These are phyloP conservation scores for Pionites leucogaster DNA, from an alignment of 2,113 vertebrate genomes.

Conservation along the genomic window DNA sequence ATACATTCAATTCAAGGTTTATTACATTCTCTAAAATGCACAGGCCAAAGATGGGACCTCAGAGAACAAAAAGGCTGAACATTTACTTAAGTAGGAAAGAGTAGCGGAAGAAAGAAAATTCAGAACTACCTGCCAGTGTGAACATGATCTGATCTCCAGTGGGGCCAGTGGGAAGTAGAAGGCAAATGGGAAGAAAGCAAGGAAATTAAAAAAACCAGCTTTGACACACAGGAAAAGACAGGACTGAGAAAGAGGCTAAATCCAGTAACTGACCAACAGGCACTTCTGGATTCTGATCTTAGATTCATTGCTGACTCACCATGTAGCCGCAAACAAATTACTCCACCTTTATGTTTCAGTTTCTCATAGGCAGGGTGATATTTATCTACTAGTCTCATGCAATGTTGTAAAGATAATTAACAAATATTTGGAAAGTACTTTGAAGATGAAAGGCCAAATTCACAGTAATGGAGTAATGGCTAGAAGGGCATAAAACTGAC, in stretches of 20 bases:
- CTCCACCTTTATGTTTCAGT: conserved; percentile 28
- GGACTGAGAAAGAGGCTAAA: background rate
- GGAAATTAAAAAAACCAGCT: background rate
- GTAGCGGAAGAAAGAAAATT: background rate
- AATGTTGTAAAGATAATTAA: conserved; percentile 54
- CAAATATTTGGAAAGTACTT: conserved; percentile 14
- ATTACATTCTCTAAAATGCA: background rate
- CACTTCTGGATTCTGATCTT: conserved; percentile 37
- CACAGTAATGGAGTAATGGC: background rate
- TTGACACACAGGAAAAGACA: background rate
- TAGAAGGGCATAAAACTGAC: background rate
- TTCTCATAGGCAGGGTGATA: background rate
- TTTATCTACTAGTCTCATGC: background rate
- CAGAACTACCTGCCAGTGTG: background rate
- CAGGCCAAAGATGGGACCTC: background rate
- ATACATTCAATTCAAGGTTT: background rate
- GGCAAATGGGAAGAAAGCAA: background rate
- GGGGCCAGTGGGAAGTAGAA: background rate
- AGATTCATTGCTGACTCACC: conserved; percentile 27
- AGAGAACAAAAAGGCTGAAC: background rate
- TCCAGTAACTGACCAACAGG: background rate
- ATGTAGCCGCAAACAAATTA: background rate
- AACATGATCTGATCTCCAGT: background rate
- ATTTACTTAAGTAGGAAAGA: background rate
- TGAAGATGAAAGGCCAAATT: conserved; percentile 26